A percentile compares a stretch with the other conserved stretches of the same genome.
These are phyloP conservation scores for Micromys minutus DNA, from an alignment of 2,113 vertebrate species.

Conservation along the genomic window DNA sequence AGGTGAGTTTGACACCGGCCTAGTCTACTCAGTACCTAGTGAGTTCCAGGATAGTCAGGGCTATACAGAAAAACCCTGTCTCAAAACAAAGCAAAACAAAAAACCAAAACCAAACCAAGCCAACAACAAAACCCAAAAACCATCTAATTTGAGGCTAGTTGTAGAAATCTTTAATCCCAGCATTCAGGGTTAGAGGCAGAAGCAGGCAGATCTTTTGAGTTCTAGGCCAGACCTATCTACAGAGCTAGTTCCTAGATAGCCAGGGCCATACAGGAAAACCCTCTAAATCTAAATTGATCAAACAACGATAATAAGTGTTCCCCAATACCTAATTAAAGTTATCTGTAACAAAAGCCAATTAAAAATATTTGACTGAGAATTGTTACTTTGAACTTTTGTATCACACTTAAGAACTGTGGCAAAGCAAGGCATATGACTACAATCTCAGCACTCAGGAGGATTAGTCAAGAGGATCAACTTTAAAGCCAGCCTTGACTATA, in stretches of 20 bases:
- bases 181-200: too few relatives aligned
- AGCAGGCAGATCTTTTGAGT: neutral
- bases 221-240: neutral
- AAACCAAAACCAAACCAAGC: too few relatives aligned
- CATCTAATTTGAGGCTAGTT: neutral
- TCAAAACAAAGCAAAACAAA: neutral
- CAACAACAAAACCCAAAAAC: too few relatives aligned
- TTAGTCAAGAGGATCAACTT: neutral
- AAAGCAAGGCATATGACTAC: neutral
- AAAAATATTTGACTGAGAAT: conserved; percentile 50
- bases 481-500: neutral
- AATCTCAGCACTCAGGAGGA: neutral
- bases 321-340: neutral
- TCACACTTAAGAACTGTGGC: neutral
- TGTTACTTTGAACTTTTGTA: conserved; percentile 22
- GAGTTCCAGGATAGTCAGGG: neutral
- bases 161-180: too few relatives aligned
- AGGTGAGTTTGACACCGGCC: neutral
- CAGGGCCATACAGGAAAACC: too few relatives aligned
- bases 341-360: conserved; percentile 19
- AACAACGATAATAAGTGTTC: neutral
- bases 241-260: neutral
- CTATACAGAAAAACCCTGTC: neutral
- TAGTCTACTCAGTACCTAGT: neutral
- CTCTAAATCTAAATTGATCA: neutral